Evolutionary conservation across 2,113 vertebrate genomes (phyloP).

Genomic region (Forbesichthys papilliferus): DNA sequence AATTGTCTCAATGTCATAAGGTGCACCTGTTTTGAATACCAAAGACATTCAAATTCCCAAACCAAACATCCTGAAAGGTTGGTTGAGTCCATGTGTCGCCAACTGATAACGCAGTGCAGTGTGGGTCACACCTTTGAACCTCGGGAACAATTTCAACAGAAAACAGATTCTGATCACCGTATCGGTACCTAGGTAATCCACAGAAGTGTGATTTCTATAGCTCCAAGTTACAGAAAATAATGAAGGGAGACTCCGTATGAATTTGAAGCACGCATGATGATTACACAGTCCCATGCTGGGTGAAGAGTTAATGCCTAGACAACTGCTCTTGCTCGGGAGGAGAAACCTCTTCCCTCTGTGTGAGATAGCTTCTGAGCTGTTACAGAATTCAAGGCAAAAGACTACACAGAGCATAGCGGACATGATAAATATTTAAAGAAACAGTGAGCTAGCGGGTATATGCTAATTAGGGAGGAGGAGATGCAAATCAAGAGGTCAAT

Average conservation of each 20-base stretch:
- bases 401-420: conserved; percentile 73
- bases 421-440: conserved; percentile 68
- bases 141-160: conserved; percentile 13
- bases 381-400: conserved; percentile 71
- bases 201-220: conserved; percentile 83
- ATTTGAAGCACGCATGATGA: conserved; percentile 75
- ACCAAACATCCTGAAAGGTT: conserved; percentile 62
- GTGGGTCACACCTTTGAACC: conserved; percentile 57
- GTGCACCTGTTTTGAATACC: conserved; percentile 66
- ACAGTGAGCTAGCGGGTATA: no score
- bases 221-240: conserved; percentile 75
- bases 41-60: conserved; percentile 66
- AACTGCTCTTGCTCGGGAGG: conserved; percentile 74
- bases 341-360: conserved; percentile 77
- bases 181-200: conserved; percentile 79
- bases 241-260: conserved; percentile 69
- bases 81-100: conserved; percentile 48
- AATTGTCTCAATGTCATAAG: conserved; percentile 64
- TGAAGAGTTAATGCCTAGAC: conserved; percentile 78
- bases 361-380: conserved; percentile 73
- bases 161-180: conserved; percentile 60
- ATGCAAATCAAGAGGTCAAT: no score
- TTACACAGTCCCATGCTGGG: conserved; percentile 77
- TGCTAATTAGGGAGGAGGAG: no score
- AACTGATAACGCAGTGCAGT: conserved; percentile 35